phyloP scores from a whole-genome alignment of 37 sponge, comb jelly and placozoan genomes.

The Bolinopsis microptera region DNA sequence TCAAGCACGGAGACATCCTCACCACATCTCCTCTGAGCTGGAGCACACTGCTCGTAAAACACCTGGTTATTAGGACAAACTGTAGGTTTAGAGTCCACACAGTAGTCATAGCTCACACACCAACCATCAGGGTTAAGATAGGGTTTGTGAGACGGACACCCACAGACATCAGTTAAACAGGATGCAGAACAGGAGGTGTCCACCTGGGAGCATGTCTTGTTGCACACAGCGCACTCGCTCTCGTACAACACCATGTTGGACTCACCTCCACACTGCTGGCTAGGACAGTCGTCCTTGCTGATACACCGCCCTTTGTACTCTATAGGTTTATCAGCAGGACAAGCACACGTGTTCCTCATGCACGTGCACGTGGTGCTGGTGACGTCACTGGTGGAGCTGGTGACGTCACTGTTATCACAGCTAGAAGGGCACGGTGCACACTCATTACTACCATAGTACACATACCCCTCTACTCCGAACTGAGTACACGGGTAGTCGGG shows the following conservation, averaged over 20 bases:
- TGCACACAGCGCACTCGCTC: not conserved
- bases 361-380: no score
- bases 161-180: slow-evolving; percentile 12
- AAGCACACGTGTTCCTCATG: not conserved
- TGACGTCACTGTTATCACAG: not conserved
- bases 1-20: not conserved
- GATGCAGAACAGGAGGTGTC: not conserved
- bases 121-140: slow-evolving; percentile 37
- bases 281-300: slow-evolving; percentile 20
- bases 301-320: slow-evolving; percentile 1
- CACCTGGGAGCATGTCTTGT: not conserved
- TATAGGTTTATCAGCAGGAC: not conserved
- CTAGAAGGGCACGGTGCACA: not conserved
- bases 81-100: not conserved
- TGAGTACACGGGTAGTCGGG: not conserved
- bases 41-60: slow-evolving; percentile 14
- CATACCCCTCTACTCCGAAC: slow-evolving; percentile 8
- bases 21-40: not conserved
- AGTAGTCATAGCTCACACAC: not conserved
- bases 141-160: slow-evolving; percentile 25
- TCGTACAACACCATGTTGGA: not conserved
- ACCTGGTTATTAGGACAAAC: slow-evolving; percentile 17
- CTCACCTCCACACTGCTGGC: not conserved
- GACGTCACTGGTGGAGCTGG: not conserved
- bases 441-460: not conserved